phyloP scores from a whole-genome alignment of 1,140 invertebrate species.

The Hesperophylax magnus region DNA sequence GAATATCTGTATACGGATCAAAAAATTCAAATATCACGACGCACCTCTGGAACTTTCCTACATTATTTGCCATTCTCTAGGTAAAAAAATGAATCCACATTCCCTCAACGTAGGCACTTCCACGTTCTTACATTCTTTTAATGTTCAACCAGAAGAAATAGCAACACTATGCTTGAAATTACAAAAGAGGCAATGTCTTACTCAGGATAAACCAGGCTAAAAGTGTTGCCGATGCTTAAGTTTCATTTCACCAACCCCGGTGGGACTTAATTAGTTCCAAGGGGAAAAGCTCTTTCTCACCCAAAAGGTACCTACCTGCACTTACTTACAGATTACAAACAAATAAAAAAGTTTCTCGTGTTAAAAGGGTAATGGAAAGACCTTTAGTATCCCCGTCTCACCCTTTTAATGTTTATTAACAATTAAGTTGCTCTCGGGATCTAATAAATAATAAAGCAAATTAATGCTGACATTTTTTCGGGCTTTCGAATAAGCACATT shows the following conservation, averaged over 20 bases:
- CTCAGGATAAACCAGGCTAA: conserved; percentile 27
- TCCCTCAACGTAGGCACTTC: not conserved
- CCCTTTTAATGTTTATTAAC: too few relatives aligned
- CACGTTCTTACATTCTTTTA: too few relatives aligned
- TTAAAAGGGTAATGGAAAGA: conserved; percentile 11
- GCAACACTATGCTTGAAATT: not conserved
- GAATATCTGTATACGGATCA: too few relatives aligned
- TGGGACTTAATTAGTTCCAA: conserved; percentile 24
- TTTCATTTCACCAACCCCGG: conserved; percentile 6
- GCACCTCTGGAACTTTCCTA: too few relatives aligned
- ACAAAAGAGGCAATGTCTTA: not conserved
- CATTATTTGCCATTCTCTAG: not conserved
- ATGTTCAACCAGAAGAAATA: not conserved
- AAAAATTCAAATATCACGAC: too few relatives aligned
- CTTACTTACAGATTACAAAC: not conserved
- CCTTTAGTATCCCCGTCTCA: not conserved
- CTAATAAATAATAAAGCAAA: too few relatives aligned
- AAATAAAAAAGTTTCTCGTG: conserved; percentile 7
- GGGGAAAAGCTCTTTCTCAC: conserved; percentile 9
- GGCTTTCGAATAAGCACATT: too few relatives aligned
- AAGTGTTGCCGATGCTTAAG: conserved; percentile 17
- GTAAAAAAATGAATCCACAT: not conserved
- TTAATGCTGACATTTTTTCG: too few relatives aligned
- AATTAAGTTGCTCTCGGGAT: too few relatives aligned
- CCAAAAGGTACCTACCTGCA: conserved; percentile 4